These are phyloP conservation scores for Zaprionus ornatus DNA, from an alignment of 1,140 invertebrate species.

Conservation along the genomic window DNA sequence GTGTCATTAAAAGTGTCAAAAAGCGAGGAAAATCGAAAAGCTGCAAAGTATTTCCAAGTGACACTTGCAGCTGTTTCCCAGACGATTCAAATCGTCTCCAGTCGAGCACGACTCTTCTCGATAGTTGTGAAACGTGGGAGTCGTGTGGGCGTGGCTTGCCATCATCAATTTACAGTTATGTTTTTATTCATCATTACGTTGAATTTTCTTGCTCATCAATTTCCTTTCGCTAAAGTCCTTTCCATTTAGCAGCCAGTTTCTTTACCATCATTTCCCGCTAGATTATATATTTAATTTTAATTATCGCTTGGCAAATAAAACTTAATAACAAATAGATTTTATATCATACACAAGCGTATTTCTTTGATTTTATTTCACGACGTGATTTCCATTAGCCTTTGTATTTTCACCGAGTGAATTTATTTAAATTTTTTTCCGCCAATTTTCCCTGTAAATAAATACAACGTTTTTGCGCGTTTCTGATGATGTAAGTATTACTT, in stretches of 20 bases:
- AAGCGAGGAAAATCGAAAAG: slow-evolving; percentile 22
- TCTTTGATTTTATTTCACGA: neutral
- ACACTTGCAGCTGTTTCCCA: slow-evolving; percentile 59
- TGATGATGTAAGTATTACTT: slow-evolving; percentile 9
- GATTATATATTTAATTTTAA: slow-evolving; percentile 2
- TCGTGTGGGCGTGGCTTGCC: slow-evolving; percentile 1
- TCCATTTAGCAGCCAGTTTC: neutral
- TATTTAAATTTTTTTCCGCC: slow-evolving; percentile 15
- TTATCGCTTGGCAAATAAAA: neutral
- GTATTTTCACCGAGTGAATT: slow-evolving; percentile 14
- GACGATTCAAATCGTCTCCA: neutral
- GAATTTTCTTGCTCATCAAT: neutral
- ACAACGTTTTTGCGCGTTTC: slow-evolving; percentile 26
- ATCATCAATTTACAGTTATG: slow-evolving; percentile 7
- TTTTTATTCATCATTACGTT: slow-evolving; percentile 25
- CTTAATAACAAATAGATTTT: neutral
- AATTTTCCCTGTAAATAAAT: slow-evolving; percentile 35
- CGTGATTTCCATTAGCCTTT: slow-evolving; percentile 24
- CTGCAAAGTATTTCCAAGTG: slow-evolving; percentile 47
- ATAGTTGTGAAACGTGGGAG: slow-evolving; percentile 19
- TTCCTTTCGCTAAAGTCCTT: neutral
- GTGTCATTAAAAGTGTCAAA: slow-evolving; percentile 59
- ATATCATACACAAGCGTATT: neutral
- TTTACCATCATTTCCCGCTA: neutral
- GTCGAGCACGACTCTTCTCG: neutral